Evolutionary conservation across 2,888 invertebrate genomes (phyloP).

Genomic region (Branchellion lobata): DNA sequence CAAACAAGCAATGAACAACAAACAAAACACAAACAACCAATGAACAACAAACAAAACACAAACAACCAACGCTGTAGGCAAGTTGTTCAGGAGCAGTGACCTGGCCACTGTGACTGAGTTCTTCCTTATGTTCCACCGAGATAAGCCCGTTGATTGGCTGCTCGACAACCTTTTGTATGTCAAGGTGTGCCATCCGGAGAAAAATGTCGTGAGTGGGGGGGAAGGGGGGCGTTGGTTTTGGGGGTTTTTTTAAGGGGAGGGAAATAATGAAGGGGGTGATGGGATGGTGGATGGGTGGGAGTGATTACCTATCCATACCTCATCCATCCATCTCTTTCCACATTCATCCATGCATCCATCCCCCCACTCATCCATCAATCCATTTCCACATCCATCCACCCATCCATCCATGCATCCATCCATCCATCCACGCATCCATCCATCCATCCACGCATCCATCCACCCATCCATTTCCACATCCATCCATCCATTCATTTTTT

Average conservation of each 20-base stretch:
- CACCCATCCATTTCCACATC: too few species aligned
- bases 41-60: not conserved
- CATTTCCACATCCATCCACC: too few species aligned
- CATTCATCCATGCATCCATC: too few species aligned
- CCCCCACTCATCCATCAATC: too few species aligned
- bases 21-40: not conserved
- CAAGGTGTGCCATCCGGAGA: conserved; percentile 74
- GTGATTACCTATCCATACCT: not conserved
- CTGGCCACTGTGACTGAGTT: conserved; percentile 84
- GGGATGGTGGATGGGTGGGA: not conserved
- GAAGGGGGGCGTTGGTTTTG: not conserved
- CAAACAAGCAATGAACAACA: not conserved
- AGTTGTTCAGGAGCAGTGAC: conserved; percentile 83
- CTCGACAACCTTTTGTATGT: conserved; percentile 84
- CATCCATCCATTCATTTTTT: too few species aligned
- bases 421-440: too few species aligned
- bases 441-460: too few species aligned
- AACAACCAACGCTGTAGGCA: conserved; percentile 57
- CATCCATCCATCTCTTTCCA: too few species aligned
- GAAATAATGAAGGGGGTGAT: not conserved
- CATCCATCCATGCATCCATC: too few species aligned
- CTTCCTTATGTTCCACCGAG: conserved; percentile 89
- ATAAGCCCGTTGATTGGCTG: conserved; percentile 96
- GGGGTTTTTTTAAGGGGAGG: not conserved
- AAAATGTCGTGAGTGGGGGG: conserved; percentile 57